These are phyloP conservation scores for Drepana falcataria DNA, from an alignment of 2,888 invertebrate species.

Conservation along the genomic window DNA sequence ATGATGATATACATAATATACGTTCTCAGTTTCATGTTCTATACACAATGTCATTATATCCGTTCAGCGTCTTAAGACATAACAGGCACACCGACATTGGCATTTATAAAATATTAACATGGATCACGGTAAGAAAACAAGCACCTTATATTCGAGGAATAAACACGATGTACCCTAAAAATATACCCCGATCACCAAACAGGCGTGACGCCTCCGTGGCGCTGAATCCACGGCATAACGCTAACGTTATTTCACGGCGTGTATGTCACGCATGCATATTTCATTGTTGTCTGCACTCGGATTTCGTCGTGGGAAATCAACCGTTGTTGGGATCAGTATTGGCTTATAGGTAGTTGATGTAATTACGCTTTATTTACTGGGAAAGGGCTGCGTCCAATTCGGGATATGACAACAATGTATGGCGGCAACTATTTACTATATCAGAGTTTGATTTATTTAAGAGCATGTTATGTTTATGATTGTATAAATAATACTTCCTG, in stretches of 20 bases:
- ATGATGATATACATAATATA: too few relatives aligned
- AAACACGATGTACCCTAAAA: not conserved
- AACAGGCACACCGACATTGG: too few relatives aligned
- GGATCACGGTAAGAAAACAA: too few relatives aligned
- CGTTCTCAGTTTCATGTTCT: too few relatives aligned
- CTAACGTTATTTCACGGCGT: slow-evolving; percentile 61
- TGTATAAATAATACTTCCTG: too few relatives aligned
- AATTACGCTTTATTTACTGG: slow-evolving; percentile 36
- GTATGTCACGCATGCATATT: slow-evolving; percentile 67
- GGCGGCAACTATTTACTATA: not conserved
- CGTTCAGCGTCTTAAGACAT: too few relatives aligned
- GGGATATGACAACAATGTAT: not conserved
- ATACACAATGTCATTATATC: too few relatives aligned
- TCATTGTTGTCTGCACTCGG: slow-evolving; percentile 57
- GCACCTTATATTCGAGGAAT: too few relatives aligned
- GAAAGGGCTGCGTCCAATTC: not conserved
- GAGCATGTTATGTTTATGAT: too few relatives aligned
- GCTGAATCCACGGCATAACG: slow-evolving; percentile 33
- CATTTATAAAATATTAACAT: too few relatives aligned
- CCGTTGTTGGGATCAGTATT: slow-evolving; percentile 10
- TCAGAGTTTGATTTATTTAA: not conserved
- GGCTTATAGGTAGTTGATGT: slow-evolving; percentile 17
- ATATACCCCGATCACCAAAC: not conserved
- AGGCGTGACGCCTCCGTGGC: slow-evolving; percentile 9
- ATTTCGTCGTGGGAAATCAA: slow-evolving; percentile 62